phyloP scores from a whole-genome alignment of 2,113 vertebrate species.

The Lepisosteus osseus region DNA sequence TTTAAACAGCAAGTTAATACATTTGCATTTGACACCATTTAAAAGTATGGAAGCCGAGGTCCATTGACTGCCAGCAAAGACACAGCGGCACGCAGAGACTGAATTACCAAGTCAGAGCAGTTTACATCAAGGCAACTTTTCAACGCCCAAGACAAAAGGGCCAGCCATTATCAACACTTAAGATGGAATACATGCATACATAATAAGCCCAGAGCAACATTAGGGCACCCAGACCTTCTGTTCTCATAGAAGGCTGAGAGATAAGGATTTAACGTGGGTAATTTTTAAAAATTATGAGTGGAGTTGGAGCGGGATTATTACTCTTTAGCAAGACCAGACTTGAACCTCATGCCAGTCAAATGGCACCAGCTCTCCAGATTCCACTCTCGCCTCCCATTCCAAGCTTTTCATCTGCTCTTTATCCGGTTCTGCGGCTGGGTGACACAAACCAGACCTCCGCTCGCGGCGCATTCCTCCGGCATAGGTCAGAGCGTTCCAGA shows the following conservation, averaged over 20 bases:
- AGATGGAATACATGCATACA: conserved; percentile 44
- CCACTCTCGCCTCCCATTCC: not conserved
- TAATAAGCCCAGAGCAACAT: conserved; percentile 18
- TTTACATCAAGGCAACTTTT: conserved; percentile 14
- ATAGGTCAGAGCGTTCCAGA: not conserved
- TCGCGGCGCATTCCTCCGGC: not conserved
- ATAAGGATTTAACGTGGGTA: no score
- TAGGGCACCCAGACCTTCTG: conserved; percentile 19
- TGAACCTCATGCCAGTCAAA: not conserved
- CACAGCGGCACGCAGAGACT: conserved; percentile 26
- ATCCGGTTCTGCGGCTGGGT: not conserved
- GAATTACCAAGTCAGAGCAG: conserved; percentile 38
- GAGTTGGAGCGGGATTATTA: no score
- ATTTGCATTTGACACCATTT: conserved; percentile 7
- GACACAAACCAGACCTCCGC: not conserved
- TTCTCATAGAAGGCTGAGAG: no score
- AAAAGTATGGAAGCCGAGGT: conserved; percentile 35
- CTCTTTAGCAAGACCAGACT: no score
- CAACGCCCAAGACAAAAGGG: conserved; percentile 31
- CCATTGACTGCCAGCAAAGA: conserved; percentile 30
- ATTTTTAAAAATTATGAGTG: no score
- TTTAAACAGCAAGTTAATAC: not conserved
- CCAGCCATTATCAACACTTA: conserved; percentile 38
- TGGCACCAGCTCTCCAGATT: not conserved
- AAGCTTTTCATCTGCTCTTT: not conserved